Conservation (phyloP, 2,888 invertebrate species). For the Athripsodes cinereus region DNA sequence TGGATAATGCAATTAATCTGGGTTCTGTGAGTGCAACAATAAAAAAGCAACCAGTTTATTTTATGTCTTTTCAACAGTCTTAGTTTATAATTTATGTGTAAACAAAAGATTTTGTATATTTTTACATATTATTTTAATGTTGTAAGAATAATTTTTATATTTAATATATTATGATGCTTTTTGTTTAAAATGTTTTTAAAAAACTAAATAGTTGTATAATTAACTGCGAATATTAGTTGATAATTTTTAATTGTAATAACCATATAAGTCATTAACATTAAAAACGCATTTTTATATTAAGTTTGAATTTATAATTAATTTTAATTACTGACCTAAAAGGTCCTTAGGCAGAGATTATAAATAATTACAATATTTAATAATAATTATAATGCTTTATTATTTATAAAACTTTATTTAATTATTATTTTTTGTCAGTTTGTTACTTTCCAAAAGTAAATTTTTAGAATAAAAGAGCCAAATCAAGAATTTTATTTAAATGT, state of each 20-base stretch:
- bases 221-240: slow-evolving; percentile 11
- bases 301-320: no score
- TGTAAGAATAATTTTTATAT: no score
- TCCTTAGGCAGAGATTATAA: slow-evolving; percentile 22
- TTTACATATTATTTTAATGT: neutral
- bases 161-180: neutral
- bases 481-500: no score
- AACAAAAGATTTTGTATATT: slow-evolving; percentile 1
- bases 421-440: neutral
- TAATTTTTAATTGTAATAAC: slow-evolving; percentile 9
- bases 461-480: no score
- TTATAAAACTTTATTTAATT: neutral
- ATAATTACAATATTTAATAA: slow-evolving; percentile 16
- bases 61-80: no score
- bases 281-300: slow-evolving; percentile 26
- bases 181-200: no score
- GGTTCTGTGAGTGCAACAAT: no score
- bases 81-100: no score
- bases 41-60: no score
- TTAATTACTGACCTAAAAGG: slow-evolving; percentile 15
- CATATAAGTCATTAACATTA: slow-evolving; percentile 26
- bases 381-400: slow-evolving; percentile 4
- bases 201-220: no score
- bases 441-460: slow-evolving; percentile 6
- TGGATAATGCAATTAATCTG: no score